Conservation (phyloP, 1,140 invertebrate species). For the Teleopsis dalmanni region DNA sequence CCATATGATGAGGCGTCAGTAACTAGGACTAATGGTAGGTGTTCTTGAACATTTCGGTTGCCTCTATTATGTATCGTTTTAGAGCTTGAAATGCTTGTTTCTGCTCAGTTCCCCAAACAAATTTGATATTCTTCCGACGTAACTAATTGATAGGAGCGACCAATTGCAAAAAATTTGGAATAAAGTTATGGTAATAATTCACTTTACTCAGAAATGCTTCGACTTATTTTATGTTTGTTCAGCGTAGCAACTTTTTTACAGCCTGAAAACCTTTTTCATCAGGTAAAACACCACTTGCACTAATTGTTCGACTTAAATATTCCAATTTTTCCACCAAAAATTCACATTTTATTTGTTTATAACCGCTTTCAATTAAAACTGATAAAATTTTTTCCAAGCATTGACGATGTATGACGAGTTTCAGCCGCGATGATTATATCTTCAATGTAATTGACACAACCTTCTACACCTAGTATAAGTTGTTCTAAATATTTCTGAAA, state of each 20-base stretch:
- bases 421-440: slow-evolving; percentile 30
- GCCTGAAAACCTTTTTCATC: slow-evolving; percentile 12
- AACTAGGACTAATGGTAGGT: too few species aligned
- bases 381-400: slow-evolving; percentile 25
- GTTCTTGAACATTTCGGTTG: slow-evolving; percentile 27
- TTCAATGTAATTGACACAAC: slow-evolving; percentile 35
- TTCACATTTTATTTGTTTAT: slow-evolving; percentile 15
- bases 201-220: slow-evolving; percentile 22
- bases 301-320: slow-evolving; percentile 27
- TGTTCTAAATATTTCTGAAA: slow-evolving; percentile 32
- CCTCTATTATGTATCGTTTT: slow-evolving; percentile 4
- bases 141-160: slow-evolving; percentile 15
- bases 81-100: slow-evolving; percentile 3
- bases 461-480: slow-evolving; percentile 26
- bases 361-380: slow-evolving; percentile 3
- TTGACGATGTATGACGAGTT: slow-evolving; percentile 22
- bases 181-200: slow-evolving; percentile 24
- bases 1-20: too few species aligned
- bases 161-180: slow-evolving; percentile 21
- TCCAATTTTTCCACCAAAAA: slow-evolving; percentile 21
- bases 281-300: slow-evolving; percentile 18
- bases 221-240: slow-evolving; percentile 26
- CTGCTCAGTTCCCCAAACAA: slow-evolving; percentile 20
- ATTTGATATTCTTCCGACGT: slow-evolving; percentile 6
- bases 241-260: slow-evolving; percentile 17